phyloP scores from a whole-genome alignment of 2,888 invertebrate genomes.

The Synergus gifuensis region DNA sequence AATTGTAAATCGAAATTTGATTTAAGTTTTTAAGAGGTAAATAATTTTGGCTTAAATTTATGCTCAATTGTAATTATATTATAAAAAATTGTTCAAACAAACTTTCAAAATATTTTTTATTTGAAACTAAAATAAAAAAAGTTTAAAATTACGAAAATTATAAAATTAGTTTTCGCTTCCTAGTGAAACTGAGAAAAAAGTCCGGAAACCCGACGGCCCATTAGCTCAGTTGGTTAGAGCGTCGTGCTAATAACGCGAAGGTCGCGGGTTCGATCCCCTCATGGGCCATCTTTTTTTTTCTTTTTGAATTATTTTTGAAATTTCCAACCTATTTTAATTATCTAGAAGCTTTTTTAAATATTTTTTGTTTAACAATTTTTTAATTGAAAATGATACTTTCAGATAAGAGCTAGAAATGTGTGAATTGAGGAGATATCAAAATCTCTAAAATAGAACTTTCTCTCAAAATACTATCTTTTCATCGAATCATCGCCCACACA shows the following conservation, averaged over 20 bases:
- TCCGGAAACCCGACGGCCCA: slow-evolving; percentile 27
- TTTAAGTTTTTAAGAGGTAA: background rate
- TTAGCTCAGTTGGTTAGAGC: slow-evolving; percentile 74
- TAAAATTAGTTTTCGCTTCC: background rate
- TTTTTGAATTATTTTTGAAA: background rate
- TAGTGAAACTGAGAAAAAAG: background rate
- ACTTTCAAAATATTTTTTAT: background rate
- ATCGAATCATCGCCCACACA: background rate
- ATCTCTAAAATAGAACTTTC: background rate
- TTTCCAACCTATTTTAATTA: background rate
- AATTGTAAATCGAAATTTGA: background rate
- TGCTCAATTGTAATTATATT: background rate
- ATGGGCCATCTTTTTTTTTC: slow-evolving; percentile 60
- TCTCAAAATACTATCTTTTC: background rate
- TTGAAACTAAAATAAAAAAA: background rate
- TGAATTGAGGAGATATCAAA: background rate
- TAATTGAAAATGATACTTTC: background rate
- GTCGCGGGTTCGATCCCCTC: slow-evolving; percentile 73
- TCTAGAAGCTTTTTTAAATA: background rate
- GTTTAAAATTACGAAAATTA: background rate
- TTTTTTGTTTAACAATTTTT: background rate
- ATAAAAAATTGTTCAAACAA: too few species aligned
- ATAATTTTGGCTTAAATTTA: background rate
- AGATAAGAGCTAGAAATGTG: background rate
- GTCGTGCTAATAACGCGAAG: slow-evolving; percentile 74